These are phyloP conservation scores for Theretra japonica DNA, from an alignment of 2,888 invertebrate species.

Conservation along the genomic window DNA sequence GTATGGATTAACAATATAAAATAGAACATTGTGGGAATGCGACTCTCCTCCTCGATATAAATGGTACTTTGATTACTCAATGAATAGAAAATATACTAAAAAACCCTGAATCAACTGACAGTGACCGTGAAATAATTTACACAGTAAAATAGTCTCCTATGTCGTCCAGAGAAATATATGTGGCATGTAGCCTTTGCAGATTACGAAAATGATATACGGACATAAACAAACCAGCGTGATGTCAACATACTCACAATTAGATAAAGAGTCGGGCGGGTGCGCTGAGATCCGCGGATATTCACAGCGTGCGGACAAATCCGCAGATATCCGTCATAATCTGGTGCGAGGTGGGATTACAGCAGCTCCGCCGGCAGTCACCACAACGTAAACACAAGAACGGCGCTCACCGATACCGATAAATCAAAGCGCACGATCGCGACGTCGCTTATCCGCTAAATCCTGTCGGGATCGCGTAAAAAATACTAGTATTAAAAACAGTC, in stretches of 20 bases:
- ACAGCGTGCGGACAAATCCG: conserved; percentile 75
- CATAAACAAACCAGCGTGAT: conserved; percentile 34
- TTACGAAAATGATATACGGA: conserved; percentile 11
- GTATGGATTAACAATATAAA: neutral
- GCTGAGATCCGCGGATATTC: conserved; percentile 52
- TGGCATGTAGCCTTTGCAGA: conserved; percentile 5
- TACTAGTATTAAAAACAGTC: conserved; percentile 90
- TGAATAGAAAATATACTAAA: neutral
- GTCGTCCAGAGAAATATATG: neutral
- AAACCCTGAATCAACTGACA: neutral
- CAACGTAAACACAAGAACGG: conserved; percentile 83
- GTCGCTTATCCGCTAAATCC: conserved; percentile 84
- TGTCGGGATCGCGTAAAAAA: conserved; percentile 85
- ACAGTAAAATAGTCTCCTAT: neutral
- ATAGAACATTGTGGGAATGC: neutral
- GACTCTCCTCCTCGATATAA: neutral
- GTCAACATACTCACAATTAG: conserved; percentile 62
- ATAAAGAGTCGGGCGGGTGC: conserved; percentile 42
- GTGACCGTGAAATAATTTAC: conserved; percentile 1
- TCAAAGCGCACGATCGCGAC: conserved; percentile 83
- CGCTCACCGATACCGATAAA: conserved; percentile 82
- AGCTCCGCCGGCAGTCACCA: conserved; percentile 77
- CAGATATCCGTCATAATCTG: conserved; percentile 82
- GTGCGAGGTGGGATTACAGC: conserved; percentile 79
- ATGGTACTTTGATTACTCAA: neutral